Percentiles rank a stretch among this genome's conserved stretches.
Evolutionary conservation across 2,888 invertebrate species (phyloP).

Genomic region (Argyresthia goedartella): DNA sequence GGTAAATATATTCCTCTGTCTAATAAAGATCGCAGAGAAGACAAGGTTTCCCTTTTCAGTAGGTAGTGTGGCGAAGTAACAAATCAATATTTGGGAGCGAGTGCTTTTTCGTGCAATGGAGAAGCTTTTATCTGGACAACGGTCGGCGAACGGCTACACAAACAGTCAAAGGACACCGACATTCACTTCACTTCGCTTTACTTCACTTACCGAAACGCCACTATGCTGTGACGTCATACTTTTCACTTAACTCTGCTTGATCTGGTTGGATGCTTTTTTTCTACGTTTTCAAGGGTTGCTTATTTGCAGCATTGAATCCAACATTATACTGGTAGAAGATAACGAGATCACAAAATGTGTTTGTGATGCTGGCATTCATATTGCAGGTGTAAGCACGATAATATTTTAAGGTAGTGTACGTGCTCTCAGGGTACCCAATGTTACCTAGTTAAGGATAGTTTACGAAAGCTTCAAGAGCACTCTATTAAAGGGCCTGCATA

Average conservation of each 20-base stretch:
- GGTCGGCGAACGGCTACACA: constrained; percentile 55
- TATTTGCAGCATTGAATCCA: too few species aligned
- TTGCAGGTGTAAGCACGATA: too few species aligned
- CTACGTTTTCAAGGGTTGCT: too few species aligned
- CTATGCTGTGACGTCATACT: not conserved
- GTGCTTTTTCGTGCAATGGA: constrained; percentile 71
- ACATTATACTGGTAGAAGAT: too few species aligned
- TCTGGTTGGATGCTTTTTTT: not conserved
- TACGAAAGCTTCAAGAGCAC: not conserved
- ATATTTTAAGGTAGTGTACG: too few species aligned
- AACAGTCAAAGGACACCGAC: constrained; percentile 58
- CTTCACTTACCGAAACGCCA: constrained; percentile 27
- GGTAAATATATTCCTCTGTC: not conserved
- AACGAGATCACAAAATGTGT: too few species aligned
- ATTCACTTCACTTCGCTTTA: constrained; percentile 25
- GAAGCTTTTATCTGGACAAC: constrained; percentile 71
- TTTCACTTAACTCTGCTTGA: not conserved
- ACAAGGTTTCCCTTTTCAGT: constrained; percentile 58
- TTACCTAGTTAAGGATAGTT: too few species aligned
- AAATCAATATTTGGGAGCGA: constrained; percentile 69
- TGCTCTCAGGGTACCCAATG: too few species aligned
- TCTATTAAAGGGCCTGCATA: not conserved
- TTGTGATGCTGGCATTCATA: too few species aligned
- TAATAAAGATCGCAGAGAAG: constrained; percentile 33
- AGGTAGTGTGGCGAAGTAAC: constrained; percentile 61